Base-by-base conservation (phyloP, 2,797 vertebrate species). In the Emys orbicularis region DNA sequence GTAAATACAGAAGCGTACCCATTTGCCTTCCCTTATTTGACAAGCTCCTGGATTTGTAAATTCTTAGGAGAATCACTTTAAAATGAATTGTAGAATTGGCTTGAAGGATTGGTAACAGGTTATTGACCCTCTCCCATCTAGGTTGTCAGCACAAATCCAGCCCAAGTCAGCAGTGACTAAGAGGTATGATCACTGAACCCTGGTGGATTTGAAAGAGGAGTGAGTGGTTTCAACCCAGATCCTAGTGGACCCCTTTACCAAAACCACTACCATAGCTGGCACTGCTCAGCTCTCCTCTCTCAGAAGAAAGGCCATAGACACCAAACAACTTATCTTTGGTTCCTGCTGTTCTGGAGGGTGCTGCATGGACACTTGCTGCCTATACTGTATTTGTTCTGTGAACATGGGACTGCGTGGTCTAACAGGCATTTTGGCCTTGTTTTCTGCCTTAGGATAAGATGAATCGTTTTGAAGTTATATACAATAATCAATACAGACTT, bases 361-460 rank as follows among this genome's bases (percentile, higher is more conserved):
- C 21, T 72, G 37, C 68, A 41, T 3, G 18, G 68, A 41, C 21
- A 21, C 5, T 37, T 72, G 68, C 79, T 88, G 72, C 5, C 53
- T 74, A 50, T 25, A 52, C 90, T 94, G 89, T 95, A 94, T 84
- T 92, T 93, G 86, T 90, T 82, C 72, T 84, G 74, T 8, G 7
- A 54, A 88, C 53, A 84, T 13, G 91, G 72, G 72, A 80, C 61
- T 93, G 88, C 89, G 57, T 79, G 88, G 79, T 31, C 6, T 23
- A 27, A 13, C 29, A 31, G 76, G 53, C 95, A 92, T 95, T 94
- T 95, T 88, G 84, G 90, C 87, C 31, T 85, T 41, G 84, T 0
- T 0, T 49, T 59, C 88, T 81, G 15, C 79, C 84, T 68, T 65
- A 50, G 68, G 41, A 79, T 91, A 21, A 3, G 50, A 77, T 89